phyloP scores from a whole-genome alignment of 2,888 invertebrate species.

The Melitaea athalia region DNA sequence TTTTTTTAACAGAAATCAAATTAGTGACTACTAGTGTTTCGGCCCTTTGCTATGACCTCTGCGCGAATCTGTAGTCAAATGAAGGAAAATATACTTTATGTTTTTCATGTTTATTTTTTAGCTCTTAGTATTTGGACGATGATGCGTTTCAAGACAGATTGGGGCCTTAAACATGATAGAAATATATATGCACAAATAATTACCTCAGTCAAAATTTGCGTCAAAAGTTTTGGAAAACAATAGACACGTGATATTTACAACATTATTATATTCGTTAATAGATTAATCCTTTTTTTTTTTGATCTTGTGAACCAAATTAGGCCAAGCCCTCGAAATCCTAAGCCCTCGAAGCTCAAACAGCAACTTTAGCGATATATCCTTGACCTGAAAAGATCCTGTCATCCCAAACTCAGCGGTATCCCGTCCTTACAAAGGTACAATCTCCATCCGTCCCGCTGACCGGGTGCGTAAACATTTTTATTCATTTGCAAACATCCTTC shows the following conservation, averaged over 20 bases:
- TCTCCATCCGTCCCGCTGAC: constrained; percentile 2
- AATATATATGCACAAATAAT: no score
- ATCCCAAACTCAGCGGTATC: constrained; percentile 15
- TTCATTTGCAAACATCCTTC: constrained; percentile 15
- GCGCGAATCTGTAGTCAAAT: no score
- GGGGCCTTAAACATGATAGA: no score
- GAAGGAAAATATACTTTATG: no score
- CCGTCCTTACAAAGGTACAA: constrained; percentile 17
- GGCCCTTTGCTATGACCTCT: no score
- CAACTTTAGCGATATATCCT: not conserved
- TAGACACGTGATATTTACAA: not conserved
- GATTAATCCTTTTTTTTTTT: not conserved
- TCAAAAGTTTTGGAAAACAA: no score
- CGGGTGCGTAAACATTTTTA: constrained; percentile 19
- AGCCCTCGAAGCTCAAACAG: not conserved
- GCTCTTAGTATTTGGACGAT: no score
- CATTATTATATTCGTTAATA: not conserved
- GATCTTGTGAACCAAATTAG: not conserved
- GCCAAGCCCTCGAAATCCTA: not conserved
- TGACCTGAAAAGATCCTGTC: not conserved
- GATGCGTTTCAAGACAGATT: no score
- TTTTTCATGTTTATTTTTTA: no score
- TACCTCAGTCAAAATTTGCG: no score
- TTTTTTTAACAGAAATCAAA: no score
- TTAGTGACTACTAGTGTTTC: no score